Percentiles rank a stretch among this genome's conserved stretches.
Conservation (phyloP, 2,113 vertebrate species). For the Pseudorhombus dupliciocellatus region DNA sequence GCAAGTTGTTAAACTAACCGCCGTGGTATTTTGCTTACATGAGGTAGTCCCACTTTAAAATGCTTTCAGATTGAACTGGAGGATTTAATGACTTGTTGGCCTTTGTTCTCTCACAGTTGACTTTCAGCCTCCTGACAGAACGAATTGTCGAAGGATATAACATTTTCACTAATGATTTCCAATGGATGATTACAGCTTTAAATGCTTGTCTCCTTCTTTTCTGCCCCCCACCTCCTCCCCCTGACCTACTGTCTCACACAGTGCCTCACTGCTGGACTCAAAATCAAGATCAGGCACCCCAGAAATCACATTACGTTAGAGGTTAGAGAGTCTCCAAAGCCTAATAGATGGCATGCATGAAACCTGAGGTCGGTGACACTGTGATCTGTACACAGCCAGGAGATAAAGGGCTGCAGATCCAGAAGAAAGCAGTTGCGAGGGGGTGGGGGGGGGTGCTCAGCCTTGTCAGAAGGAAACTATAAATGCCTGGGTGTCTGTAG, state of each 20-base stretch:
- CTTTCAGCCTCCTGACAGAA: conserved; percentile 68
- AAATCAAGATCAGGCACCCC: conserved; percentile 55
- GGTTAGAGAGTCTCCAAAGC: conserved; percentile 3
- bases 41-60: conserved; percentile 69
- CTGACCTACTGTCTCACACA: conserved; percentile 37
- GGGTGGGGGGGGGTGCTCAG: not conserved
- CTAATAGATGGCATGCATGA: conserved; percentile 27
- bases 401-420: conserved; percentile 63
- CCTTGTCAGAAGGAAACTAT: conserved; percentile 75
- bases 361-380: conserved; percentile 43
- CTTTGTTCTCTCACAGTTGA: conserved; percentile 66
- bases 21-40: conserved; percentile 73
- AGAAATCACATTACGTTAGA: conserved; percentile 11
- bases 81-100: conserved; percentile 69
- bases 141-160: conserved; percentile 76
- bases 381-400: conserved; percentile 45
- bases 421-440: conserved; percentile 13
- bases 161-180: conserved; percentile 78
- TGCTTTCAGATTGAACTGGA: conserved; percentile 64
- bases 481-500: conserved; percentile 68
- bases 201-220: conserved; percentile 32
- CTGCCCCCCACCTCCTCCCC: not conserved
- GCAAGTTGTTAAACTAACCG: conserved; percentile 69
- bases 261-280: conserved; percentile 22
- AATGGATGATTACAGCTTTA: conserved; percentile 70